phyloP scores from a whole-genome alignment of 2,888 invertebrate genomes.

The Empis stercorea region DNA sequence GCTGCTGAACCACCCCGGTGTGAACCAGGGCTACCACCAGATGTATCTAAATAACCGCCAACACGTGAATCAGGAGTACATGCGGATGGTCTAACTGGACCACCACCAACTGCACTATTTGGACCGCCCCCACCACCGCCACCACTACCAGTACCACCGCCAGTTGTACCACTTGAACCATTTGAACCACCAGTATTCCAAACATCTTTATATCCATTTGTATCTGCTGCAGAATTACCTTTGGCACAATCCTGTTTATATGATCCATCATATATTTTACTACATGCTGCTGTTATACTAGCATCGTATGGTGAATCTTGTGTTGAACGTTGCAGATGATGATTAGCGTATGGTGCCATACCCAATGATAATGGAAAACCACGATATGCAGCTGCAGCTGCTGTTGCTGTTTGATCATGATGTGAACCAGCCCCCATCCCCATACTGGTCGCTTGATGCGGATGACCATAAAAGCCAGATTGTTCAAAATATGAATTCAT shows the following conservation, averaged over 20 bases:
- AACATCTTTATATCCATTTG: conserved; percentile 47
- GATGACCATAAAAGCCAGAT: conserved; percentile 90
- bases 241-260: conserved; percentile 70
- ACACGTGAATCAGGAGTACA: conserved; percentile 80
- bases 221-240: conserved; percentile 40
- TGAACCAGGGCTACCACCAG: conserved; percentile 57
- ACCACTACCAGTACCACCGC: conserved; percentile 45
- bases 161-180: conserved; percentile 39
- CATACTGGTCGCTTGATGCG: conserved; percentile 62
- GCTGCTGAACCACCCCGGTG: conserved; percentile 51
- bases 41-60: conserved; percentile 64
- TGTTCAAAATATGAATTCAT: conserved; percentile 97
- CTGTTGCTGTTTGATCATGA: conserved; percentile 55
- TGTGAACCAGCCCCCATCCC: conserved; percentile 52
- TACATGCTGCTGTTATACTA: conserved; percentile 71
- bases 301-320: conserved; percentile 89
- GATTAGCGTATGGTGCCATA: conserved; percentile 76
- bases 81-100: conserved; percentile 67
- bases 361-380: conserved; percentile 77
- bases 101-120: conserved; percentile 28
- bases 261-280: conserved; percentile 46
- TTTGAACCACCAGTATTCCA: conserved; percentile 39
- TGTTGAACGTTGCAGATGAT: conserved; percentile 62
- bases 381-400: conserved; percentile 57
- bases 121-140: conserved; percentile 41